A percentile compares a stretch with the other conserved stretches of the same genome.
These are phyloP conservation scores for Leptogaster cylindrica DNA, from an alignment of 2,888 invertebrate genomes.

Conservation along the genomic window DNA sequence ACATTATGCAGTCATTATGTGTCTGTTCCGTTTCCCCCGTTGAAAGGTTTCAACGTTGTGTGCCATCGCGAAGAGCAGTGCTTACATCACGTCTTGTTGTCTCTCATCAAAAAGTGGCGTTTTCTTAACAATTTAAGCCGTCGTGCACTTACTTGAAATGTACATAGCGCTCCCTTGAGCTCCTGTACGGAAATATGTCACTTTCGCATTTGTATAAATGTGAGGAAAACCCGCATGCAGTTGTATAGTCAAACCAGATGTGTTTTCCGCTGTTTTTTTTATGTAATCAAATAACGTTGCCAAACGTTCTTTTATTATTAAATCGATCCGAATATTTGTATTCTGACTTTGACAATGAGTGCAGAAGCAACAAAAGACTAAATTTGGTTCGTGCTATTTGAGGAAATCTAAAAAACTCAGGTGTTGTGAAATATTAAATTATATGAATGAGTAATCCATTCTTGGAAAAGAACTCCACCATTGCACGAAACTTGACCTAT, in stretches of 20 bases:
- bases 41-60: conserved; percentile 2
- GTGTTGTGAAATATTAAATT: no score
- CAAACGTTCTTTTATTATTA: conserved; percentile 28
- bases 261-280: conserved; percentile 11
- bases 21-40: not conserved
- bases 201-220: conserved; percentile 1
- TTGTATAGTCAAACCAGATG: not conserved
- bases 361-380: no score
- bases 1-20: not conserved
- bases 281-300: conserved; percentile 21
- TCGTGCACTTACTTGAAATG: no score
- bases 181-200: no score
- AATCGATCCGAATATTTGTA: conserved; percentile 22
- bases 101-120: not conserved
- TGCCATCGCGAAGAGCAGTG: not conserved
- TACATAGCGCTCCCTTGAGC: no score
- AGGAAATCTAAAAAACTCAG: no score
- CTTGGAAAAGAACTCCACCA: no score
- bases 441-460: no score
- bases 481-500: no score
- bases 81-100: not conserved
- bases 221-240: not conserved
- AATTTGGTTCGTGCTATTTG: no score
- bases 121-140: not conserved
- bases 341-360: conserved; percentile 25